Conservation (phyloP, 2,113 vertebrate species). For the Ictidomys tridecemlineatus region DNA sequence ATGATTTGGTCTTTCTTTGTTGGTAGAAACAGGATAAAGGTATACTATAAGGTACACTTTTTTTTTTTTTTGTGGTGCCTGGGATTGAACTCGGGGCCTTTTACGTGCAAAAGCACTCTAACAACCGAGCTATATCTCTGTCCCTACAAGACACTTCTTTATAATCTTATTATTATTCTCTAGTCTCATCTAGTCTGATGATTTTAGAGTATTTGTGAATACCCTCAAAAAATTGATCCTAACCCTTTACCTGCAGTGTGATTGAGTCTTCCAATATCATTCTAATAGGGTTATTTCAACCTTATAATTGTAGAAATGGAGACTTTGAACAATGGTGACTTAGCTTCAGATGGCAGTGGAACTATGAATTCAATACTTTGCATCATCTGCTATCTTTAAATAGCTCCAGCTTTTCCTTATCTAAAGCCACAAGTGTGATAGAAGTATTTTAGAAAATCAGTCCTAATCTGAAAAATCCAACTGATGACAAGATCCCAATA, state of each 20-base stretch:
- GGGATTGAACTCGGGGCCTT: no score
- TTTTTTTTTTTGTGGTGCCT: neutral
- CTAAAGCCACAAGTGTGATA: neutral
- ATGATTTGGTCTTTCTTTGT: slow-evolving; percentile 16
- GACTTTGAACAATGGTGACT: neutral
- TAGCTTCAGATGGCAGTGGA: neutral
- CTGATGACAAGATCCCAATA: neutral
- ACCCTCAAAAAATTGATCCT: neutral
- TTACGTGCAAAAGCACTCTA: no score
- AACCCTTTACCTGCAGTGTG: neutral
- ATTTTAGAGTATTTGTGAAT: neutral
- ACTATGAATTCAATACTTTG: slow-evolving; percentile 18
- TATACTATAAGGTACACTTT: neutral
- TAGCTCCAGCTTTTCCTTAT: neutral
- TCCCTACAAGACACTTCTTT: neutral
- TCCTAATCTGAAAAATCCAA: neutral
- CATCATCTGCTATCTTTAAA: neutral
- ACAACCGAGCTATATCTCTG: no score
- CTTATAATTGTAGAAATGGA: neutral
- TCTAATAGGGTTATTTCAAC: neutral
- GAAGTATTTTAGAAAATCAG: slow-evolving; percentile 44
- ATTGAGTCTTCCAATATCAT: neutral
- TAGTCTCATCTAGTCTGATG: neutral
- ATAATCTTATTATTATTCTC: neutral
- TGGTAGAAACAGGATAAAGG: neutral